Evolutionary conservation across 2,888 invertebrate species (phyloP).

Genomic region (Lasioglossum figueresi): DNA sequence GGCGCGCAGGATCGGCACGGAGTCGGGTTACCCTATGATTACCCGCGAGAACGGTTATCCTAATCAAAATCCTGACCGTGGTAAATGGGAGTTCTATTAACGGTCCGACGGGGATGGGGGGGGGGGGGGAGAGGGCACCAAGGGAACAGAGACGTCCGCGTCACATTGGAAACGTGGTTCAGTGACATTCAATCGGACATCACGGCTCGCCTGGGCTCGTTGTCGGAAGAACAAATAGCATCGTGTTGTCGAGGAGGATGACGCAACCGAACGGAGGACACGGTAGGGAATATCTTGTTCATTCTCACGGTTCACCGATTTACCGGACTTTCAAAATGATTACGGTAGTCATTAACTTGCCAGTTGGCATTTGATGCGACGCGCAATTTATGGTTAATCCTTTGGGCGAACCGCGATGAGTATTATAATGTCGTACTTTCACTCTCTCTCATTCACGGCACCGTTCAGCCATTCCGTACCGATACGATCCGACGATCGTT

Average conservation of each 20-base stretch:
- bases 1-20: not conserved
- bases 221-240: conserved; percentile 53
- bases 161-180: conserved; percentile 38
- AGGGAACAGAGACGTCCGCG: conserved; percentile 1
- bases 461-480: not conserved
- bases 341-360: conserved; percentile 64
- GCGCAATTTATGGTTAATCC: conserved; percentile 74
- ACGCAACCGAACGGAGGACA: conserved; percentile 49
- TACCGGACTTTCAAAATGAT: conserved; percentile 65
- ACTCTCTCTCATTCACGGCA: conserved; percentile 47
- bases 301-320: conserved; percentile 62
- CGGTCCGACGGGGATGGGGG: too few species aligned
- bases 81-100: conserved; percentile 45
- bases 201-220: conserved; percentile 23
- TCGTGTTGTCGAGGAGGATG: conserved; percentile 27
- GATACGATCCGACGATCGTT: conserved; percentile 43
- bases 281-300: conserved; percentile 58
- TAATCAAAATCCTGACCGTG: conserved; percentile 53
- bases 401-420: conserved; percentile 68
- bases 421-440: conserved; percentile 77
- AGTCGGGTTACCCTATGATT: conserved; percentile 18
- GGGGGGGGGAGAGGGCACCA: too few species aligned
- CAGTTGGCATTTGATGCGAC: conserved; percentile 68
- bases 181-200: conserved; percentile 54
- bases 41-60: conserved; percentile 53